Evolutionary conservation across 2,113 vertebrate species (phyloP), one percentile per base, ranked within the genome.

Genomic region (Oreotragus oreotragus): DNA sequence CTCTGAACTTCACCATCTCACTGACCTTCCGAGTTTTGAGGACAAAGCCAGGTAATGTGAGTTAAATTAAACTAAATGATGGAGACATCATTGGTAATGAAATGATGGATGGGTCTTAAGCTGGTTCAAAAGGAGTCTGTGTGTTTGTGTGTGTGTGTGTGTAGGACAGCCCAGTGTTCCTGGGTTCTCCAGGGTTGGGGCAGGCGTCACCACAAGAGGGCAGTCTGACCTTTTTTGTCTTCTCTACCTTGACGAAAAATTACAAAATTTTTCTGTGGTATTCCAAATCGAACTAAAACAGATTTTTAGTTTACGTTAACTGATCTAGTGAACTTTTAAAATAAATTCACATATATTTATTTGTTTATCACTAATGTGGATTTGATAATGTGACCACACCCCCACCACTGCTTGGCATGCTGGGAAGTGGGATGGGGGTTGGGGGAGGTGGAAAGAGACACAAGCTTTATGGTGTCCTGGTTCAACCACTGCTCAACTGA

Each of bases 151-250:
- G 45, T 2, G 62, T 57, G 58, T 10, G 21, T 11, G 36, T 33
- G 33, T 14, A 13, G 27, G n/a, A 19, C 12, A 43, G 19, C 51
- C 60, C 21, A 1, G 5, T 6, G 30, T 49, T 53, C 58, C 89
- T 36, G 30, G 12, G 23, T 43, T 76, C 36, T 14, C 70, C 23
- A 77, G 60, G n/a, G 33, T 5, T 28, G 47, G 76, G 28, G 2
- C 16, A 39, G 58, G 80, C 4, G 0, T 15, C 36, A 39, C 94
- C 96, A 96, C 96, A 27, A 88, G 95, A 58, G 95, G 97, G 96
- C 81, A 28, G 28, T 28, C 47, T 27, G 28, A 81, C 33, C 60
- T 30, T 43, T 57, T 83, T 47, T 39, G 33, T 87, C 13, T 91
- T 84, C 13, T 91, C 30, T 58, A 23, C 25, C 23, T 43, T 33